Evolutionary conservation across 2,113 vertebrate genomes (phyloP), one percentile per base, ranked within the genome.

Genomic region (Rhabdornis inornatus): DNA sequence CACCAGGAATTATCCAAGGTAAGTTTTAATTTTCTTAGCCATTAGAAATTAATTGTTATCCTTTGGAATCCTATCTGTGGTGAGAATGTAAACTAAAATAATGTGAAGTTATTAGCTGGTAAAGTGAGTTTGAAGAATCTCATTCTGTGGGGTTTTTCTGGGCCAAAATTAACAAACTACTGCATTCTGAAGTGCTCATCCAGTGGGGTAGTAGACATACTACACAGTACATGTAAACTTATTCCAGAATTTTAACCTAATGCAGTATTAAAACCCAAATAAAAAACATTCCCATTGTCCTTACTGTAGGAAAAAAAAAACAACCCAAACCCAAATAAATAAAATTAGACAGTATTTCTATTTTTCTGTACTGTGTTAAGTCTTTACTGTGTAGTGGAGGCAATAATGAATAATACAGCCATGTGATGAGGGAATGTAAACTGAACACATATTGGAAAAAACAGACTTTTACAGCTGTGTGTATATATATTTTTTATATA

Each of bases 1-100:
- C 95, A 96, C 80, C 61, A 90, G 87, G 92, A 90, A 90, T 95
- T 92, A 92, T 39, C 49, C 69, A 96, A 90, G 60, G 53, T 90
- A 93, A 83, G 31, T 68, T 81, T 92, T 89, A 21, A 60, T 80
- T 72, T 95, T 85, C 45, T 92, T 92, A 81, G 87, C 82, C 49
- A 31, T 86, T 68, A 92, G 40, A 93, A 92, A 89, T 93, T 42
- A 72, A 47, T 72, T 88, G 78, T 87, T 86, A 75, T 50, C 52
- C 50, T 93, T 77, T 87, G 65, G 33, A 95, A 71, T 76, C 20
- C 84, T 83, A 69, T 45, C 71, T 71, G 68, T 90, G 74, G 50
- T 66, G 92, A 85, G 23, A 87, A 24, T 55, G 53, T 89, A 87
- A 90, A 89, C 69, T 75, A 74, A 92, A 83, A 42, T 33, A 40